Percentiles rank a stretch among this genome's conserved stretches.
Evolutionary conservation across 92 coral and sea anemone species (phyloP).

Genomic region (Hydrozoanthus gracilis): DNA sequence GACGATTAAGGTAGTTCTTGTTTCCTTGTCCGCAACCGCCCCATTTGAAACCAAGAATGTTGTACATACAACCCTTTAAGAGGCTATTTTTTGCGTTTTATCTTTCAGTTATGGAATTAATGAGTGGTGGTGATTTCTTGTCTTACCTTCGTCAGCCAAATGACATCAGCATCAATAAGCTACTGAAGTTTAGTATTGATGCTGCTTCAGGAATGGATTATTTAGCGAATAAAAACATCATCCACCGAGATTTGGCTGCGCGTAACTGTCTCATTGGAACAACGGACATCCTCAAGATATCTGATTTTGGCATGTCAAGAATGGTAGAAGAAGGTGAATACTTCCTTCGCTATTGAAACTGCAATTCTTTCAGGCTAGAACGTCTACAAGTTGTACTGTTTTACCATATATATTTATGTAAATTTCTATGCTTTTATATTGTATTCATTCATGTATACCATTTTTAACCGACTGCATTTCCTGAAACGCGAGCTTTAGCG

Average conservation of each 20-base stretch:
- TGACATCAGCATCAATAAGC: slow-evolving; percentile 59
- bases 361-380: neutral
- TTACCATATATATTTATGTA: no score
- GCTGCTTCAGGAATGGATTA: slow-evolving; percentile 94
- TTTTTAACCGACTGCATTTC: no score
- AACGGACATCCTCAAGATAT: slow-evolving; percentile 83
- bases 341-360: no score
- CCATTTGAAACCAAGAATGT: no score
- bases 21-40: no score
- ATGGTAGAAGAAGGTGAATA: slow-evolving; percentile 88
- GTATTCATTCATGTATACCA: no score
- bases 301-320: slow-evolving; percentile 99
- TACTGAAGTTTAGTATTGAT: slow-evolving; percentile 78
- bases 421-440: no score
- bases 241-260: slow-evolving; percentile 95
- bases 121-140: slow-evolving; percentile 96
- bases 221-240: slow-evolving; percentile 81
- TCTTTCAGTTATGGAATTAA: slow-evolving; percentile 89
- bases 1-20: no score
- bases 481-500: no score
- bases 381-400: no score
- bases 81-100: neutral
- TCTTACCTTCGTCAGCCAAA: slow-evolving; percentile 71
- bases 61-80: no score
- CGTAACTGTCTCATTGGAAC: slow-evolving; percentile 90